These are phyloP conservation scores for Thalassaphorura encarpata DNA, from an alignment of 1,140 invertebrate genomes.

Conservation along the genomic window DNA sequence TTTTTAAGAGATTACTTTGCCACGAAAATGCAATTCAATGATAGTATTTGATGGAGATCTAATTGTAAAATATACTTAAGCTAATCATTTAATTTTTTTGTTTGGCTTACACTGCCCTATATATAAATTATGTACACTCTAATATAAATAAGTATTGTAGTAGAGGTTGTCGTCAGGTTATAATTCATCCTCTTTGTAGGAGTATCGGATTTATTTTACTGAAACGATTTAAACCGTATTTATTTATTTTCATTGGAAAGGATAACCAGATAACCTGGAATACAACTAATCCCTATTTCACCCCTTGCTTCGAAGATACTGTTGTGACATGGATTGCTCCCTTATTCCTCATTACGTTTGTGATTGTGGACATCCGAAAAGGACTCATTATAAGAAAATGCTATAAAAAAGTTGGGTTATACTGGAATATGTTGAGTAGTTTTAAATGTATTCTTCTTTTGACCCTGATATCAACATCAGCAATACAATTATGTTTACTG, in stretches of 20 bases:
- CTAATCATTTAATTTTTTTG: too few species aligned
- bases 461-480: slow-evolving; percentile 1
- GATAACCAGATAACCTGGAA: slow-evolving; percentile 63
- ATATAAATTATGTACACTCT: too few species aligned
- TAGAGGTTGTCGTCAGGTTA: neutral
- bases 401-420: slow-evolving; percentile 69
- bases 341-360: slow-evolving; percentile 65
- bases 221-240: neutral
- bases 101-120: too few species aligned
- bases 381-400: slow-evolving; percentile 59
- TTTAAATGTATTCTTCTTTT: slow-evolving; percentile 58
- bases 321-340: slow-evolving; percentile 77
- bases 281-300: slow-evolving; percentile 70
- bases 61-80: too few species aligned
- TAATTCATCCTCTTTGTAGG: neutral
- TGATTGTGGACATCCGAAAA: slow-evolving; percentile 44
- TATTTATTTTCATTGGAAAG: slow-evolving; percentile 40
- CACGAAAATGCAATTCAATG: too few species aligned
- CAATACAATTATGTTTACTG: neutral
- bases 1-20: neutral
- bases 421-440: slow-evolving; percentile 46
- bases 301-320: slow-evolving; percentile 78
- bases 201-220: neutral
- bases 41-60: too few species aligned
- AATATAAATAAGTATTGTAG: too few species aligned